A percentile compares a stretch with the other conserved stretches of the same genome.
Conservation (phyloP, 2,888 invertebrate genomes). For the Drosophila monieri region DNA sequence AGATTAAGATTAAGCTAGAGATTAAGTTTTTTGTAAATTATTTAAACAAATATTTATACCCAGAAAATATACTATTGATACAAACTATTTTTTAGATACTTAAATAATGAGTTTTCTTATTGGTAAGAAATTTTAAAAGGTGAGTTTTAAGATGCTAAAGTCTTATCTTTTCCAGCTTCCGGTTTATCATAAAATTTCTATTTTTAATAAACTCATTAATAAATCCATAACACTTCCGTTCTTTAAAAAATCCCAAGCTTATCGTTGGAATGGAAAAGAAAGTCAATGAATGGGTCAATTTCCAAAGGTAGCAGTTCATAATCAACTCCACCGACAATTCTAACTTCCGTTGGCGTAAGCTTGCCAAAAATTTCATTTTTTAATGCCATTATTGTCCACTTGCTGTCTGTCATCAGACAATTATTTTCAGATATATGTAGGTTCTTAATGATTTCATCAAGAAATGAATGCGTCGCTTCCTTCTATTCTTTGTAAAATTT, state of each 20-base stretch:
- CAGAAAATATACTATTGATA: constrained; percentile 35
- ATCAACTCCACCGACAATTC: constrained; percentile 15
- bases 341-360: constrained; percentile 13
- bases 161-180: too few relatives aligned
- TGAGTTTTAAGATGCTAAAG: background rate
- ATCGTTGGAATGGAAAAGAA: constrained; percentile 1
- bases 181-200: too few relatives aligned
- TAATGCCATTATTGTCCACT: constrained; percentile 12
- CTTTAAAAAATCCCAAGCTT: background rate
- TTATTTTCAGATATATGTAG: constrained; percentile 30
- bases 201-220: too few relatives aligned
- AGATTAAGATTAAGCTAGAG: constrained; percentile 4
- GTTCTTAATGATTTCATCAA: constrained; percentile 47
- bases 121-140: background rate
- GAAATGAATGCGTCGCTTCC: constrained; percentile 34
- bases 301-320: constrained; percentile 2
- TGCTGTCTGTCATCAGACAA: constrained; percentile 10
- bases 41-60: constrained; percentile 55
- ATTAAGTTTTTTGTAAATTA: constrained; percentile 50
- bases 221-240: constrained; percentile 9
- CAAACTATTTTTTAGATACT: constrained; percentile 25
- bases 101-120: background rate
- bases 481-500: background rate
- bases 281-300: constrained; percentile 17
- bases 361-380: constrained; percentile 17